Evolutionary conservation across 2,113 vertebrate species (phyloP).

Genomic region (Halichoeres trimaculatus): DNA sequence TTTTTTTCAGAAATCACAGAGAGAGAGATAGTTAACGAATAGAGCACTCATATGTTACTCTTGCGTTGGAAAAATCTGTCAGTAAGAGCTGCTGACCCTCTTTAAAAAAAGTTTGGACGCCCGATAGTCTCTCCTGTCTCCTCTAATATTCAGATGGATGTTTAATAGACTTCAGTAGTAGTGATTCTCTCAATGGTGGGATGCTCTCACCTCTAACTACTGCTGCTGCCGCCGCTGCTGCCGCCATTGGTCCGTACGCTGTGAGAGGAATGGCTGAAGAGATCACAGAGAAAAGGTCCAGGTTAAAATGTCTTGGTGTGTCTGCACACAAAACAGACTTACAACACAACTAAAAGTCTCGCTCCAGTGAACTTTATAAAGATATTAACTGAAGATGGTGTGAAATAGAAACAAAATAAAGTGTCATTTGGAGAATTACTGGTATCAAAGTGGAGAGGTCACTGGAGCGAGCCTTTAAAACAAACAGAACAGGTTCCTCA

Average conservation of each 20-base stretch:
- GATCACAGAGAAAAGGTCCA: constrained; percentile 28
- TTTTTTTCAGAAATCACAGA: no score
- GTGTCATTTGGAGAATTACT: not conserved
- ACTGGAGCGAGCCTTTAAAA: constrained; percentile 10
- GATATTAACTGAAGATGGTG: not conserved
- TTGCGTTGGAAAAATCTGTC: no score
- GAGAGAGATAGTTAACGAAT: no score
- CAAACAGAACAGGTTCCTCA: constrained; percentile 2
- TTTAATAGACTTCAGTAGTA: no score
- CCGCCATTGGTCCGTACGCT: constrained; percentile 97
- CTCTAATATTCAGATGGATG: no score
- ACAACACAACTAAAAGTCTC: not conserved
- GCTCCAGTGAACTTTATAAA: constrained; percentile 13
- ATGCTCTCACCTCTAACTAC: constrained; percentile 90
- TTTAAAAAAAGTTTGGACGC: no score
- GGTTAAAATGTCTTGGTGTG: not conserved
- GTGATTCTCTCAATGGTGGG: no score
- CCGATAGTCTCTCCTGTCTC: no score
- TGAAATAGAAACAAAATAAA: not conserved
- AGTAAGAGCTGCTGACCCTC: no score
- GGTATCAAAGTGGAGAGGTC: not conserved
- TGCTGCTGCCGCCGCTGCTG: constrained; percentile 91
- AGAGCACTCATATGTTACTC: no score
- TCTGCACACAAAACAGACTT: not conserved
- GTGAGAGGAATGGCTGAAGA: constrained; percentile 94